phyloP scores from a whole-genome alignment of 2,113 vertebrate genomes.

The Shinisaurus crocodilurus region DNA sequence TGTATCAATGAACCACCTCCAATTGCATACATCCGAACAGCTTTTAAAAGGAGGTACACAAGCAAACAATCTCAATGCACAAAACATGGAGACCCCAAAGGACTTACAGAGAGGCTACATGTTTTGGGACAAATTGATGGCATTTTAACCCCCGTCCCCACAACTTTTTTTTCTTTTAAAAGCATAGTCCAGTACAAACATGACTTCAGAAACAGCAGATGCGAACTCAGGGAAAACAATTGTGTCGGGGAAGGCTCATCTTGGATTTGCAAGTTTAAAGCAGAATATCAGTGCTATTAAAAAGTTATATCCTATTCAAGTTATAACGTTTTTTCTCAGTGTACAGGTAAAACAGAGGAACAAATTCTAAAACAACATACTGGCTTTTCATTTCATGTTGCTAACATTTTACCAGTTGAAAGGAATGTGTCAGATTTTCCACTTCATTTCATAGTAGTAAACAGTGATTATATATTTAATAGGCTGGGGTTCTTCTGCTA shows the following conservation, averaged over 20 bases:
- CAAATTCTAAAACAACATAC: constrained; percentile 64
- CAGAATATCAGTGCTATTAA: constrained; percentile 63
- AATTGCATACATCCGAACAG: constrained; percentile 63
- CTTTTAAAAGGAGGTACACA: constrained; percentile 59
- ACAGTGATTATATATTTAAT: constrained; percentile 58
- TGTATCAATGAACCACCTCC: constrained; percentile 64
- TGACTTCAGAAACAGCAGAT: constrained; percentile 60
- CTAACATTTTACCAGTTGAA: constrained; percentile 66
- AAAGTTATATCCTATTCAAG: constrained; percentile 50
- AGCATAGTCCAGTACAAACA: constrained; percentile 64
- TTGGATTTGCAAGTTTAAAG: constrained; percentile 61
- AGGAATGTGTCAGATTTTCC: constrained; percentile 77
- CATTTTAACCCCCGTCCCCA: constrained; percentile 35
- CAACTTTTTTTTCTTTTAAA: constrained; percentile 2
- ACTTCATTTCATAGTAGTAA: constrained; percentile 74
- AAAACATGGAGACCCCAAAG: constrained; percentile 23
- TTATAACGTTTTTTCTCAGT: constrained; percentile 61
- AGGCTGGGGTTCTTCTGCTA: constrained; percentile 70
- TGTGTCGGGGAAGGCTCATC: constrained; percentile 55
- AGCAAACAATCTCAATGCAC: constrained; percentile 52
- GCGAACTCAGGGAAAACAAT: constrained; percentile 36
- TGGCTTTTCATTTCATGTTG: constrained; percentile 61
- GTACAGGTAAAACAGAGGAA: constrained; percentile 61
- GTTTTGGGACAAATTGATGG: constrained; percentile 47
- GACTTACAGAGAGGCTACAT: background rate